Evolutionary conservation across 2,113 vertebrate genomes (phyloP), one percentile per base, ranked within the genome.

Genomic region (Lasiurus cinereus): DNA sequence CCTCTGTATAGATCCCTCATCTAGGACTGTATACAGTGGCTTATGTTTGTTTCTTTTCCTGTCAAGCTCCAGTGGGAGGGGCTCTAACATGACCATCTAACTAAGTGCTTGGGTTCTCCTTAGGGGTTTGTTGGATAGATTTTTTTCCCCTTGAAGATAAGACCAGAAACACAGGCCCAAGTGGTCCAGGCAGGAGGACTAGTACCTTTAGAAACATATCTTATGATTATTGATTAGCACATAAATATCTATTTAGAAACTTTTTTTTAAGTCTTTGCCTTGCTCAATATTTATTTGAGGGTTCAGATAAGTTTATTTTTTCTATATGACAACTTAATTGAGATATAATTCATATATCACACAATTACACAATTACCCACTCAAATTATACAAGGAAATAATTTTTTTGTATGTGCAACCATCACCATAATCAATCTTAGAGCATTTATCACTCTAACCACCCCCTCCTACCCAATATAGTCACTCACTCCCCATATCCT

Each of bases 261-360:
- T 46, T n/a, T n/a, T n/a, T n/a, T n/a, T n/a, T n/a, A n/a, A 90
- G 54, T 2, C 19, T 92, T 79, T 80, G 64, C 8, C 36, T 86
- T 74, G 7, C 54, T 87, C 14, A 21, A 7, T 21, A 18, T 21
- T 11, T 76, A 72, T 83, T 70, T 72, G 21, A 79, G n/a, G 4
- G 36, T 39, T 90, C 46, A 50, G 31, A 66, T 39, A 64, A 56
- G 33, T 85, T 80, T 91, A 14, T 56, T 83, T 70, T 21, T 88
- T 24, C 69, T 36, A 36, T 73, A 36, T 72, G 31, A 50, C 8
- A 77, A 36, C 16, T 79, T 83, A 21, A 46, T 11, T 16, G 43
- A 78, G 56, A 72, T 73, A 64, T 69, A 84, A 67, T 91, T 77
- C 8, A 54, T 6, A 27, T 33, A 6, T 29, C 2, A 16, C 15